Evolutionary conservation across 2,113 vertebrate genomes (phyloP), one percentile per base, ranked within the genome.

Genomic region (Anolis sagrei): DNA sequence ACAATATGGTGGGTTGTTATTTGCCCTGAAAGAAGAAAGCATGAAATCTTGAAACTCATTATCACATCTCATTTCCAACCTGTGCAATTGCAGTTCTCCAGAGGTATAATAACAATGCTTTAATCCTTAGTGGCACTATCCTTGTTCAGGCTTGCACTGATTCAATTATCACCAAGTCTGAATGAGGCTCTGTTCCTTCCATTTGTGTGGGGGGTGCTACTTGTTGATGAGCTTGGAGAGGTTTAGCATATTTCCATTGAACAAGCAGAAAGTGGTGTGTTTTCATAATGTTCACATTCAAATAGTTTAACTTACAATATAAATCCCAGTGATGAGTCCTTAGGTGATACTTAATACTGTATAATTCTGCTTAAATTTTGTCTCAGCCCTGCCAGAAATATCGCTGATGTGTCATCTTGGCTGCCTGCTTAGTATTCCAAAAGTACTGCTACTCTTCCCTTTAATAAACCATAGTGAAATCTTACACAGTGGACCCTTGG

Each of bases 361-460:
- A 66, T 73, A 70, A 82, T 69, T 5, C 14, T 76, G 32, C 29
- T 90, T 70, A 36, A n/a, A 16, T 77, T 32, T 39, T 81, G 87
- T 82, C 79, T 5, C 25, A 69, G 18, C 29, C 78, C 34, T 91
- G 79, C 27, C 54, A 54, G 76, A 58, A 34, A 76, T 0, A 23
- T 29, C 69, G 48, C 7, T 75, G 70, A 44, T 87, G 48, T 11
- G 85, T 18, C n/a, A 79, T 68, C 75, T 87, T 81, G 86, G 75
- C 82, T 86, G 89, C 6, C 1, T 39, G 48, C 54, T 86, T 25
- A 39, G 13, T 77, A 86, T 87, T 88, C 64, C 86, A 27, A 36
- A 88, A 90, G 18, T 82, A 74, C 88, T 79, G 58, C 83, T 76
- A 48, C n/a, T 61, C 6, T 49, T 79, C 54, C 62, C 39, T 85